Evolutionary conservation across 2,797 vertebrate species (phyloP), one percentile per base, ranked within the genome.

Genomic region (Tympanoctomys barrerae): DNA sequence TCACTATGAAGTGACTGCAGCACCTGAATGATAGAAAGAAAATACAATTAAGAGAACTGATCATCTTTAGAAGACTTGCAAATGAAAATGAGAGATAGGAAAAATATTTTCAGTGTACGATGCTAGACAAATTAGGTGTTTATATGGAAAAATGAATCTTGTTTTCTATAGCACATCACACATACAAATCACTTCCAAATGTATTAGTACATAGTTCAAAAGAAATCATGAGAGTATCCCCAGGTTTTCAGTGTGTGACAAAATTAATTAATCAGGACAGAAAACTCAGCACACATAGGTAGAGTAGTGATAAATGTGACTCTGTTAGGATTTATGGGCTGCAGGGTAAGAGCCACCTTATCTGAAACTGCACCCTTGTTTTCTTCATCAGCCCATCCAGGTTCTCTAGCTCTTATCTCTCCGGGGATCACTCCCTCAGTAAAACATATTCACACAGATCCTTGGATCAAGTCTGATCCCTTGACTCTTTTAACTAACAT

Each of bases 381-480:
- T 52, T 6, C 2, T 19, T 33, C 4, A 6, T 57, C 4, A 6
- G 31, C 2, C 10, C 18, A 10, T 18, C n/a, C 12, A 33, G 19
- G 3, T 61, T 14, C 5, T 7, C n/a, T 5, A 9, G 5, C 7
- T 28, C 52, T 33, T 21, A 1, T 42, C 88, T 77, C 28, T 70
- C 26, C 26, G 21, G 0, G 7, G 3, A 62, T 24, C 36, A 22
- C 16, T 70, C 49, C n/a, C 11, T 81, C 16, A 36, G 9, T 31
- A 68, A 26, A 68, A 80, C n/a, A 42, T 22, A 8, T 7, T 75
- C 61, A 52, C 5, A 83, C 4, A 54, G n/a, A 75, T 33, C 14
- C 9, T 77, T 46, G 46, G 7, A 14, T 33, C 10, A 42, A 73
- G 7, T 66, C 26, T 31, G 22, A 36, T 46, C 39, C 5, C 0